A percentile compares a stretch with the other conserved stretches of the same genome.
phyloP scores from a whole-genome alignment of 2,113 vertebrate species.

The Pampusana beccarii region DNA sequence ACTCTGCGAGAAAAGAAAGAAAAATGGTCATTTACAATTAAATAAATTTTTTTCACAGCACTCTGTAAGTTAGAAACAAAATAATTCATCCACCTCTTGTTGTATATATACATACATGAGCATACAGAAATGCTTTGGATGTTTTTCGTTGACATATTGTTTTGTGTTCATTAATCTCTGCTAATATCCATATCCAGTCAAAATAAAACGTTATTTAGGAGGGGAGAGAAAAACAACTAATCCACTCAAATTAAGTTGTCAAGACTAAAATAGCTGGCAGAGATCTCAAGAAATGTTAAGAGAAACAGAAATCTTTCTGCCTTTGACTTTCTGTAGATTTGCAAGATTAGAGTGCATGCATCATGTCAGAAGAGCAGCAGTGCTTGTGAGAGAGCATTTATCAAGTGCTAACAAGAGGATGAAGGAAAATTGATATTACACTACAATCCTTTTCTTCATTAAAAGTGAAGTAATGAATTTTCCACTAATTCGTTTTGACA shows the following conservation, averaged over 20 bases:
- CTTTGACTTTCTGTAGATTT: not conserved
- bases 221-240: not conserved
- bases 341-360: not conserved
- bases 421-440: slow-evolving; percentile 30
- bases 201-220: not conserved
- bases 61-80: not conserved
- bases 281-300: not conserved
- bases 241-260: not conserved
- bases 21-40: not conserved
- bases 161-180: not conserved
- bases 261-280: not conserved
- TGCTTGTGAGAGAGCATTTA: slow-evolving; percentile 18
- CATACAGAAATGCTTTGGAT: not conserved
- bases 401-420: slow-evolving; percentile 29
- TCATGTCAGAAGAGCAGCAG: not conserved
- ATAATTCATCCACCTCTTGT: not conserved
- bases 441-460: slow-evolving; percentile 2
- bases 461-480: slow-evolving; percentile 32
- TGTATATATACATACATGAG: not conserved
- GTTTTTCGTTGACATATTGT: not conserved
- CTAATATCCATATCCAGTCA: not conserved
- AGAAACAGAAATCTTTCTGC: not conserved
- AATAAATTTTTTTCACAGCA: not conserved
- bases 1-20: not conserved
- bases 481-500: slow-evolving; percentile 43